phyloP scores from a whole-genome alignment of 2,888 invertebrate species.

The Flexamia atlantica region DNA sequence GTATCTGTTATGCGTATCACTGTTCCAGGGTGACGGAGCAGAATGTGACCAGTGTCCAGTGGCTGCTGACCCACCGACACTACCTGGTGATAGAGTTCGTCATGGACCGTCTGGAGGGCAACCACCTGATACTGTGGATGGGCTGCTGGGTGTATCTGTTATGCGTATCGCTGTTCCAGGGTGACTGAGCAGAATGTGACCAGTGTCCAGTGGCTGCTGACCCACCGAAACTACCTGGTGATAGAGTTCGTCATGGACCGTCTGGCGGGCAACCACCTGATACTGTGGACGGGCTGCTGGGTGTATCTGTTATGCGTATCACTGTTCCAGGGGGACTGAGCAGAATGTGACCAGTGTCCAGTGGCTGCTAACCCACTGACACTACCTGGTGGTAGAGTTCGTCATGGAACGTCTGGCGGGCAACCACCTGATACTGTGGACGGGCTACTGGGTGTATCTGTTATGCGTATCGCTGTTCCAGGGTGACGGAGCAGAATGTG shows the following conservation, averaged over 20 bases:
- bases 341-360: slow-evolving; percentile 79
- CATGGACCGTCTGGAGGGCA: slow-evolving; percentile 85
- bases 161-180: neutral
- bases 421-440: slow-evolving; percentile 88
- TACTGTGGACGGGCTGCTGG: slow-evolving; percentile 88
- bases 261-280: slow-evolving; percentile 88
- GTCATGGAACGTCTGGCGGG: slow-evolving; percentile 85
- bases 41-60: slow-evolving; percentile 77
- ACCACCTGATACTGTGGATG: slow-evolving; percentile 83
- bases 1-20: slow-evolving; percentile 84
- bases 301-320: slow-evolving; percentile 78
- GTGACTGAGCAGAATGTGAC: slow-evolving; percentile 86
- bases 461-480: slow-evolving; percentile 94
- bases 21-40: slow-evolving; percentile 85
- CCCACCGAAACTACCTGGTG: slow-evolving; percentile 86
- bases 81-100: slow-evolving; percentile 89
- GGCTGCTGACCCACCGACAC: slow-evolving; percentile 83
- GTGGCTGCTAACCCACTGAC: slow-evolving; percentile 82
- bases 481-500: slow-evolving; percentile 85
- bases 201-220: slow-evolving; percentile 77
- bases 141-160: too few relatives aligned
- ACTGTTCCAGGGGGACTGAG: neutral
- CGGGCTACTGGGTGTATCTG: slow-evolving; percentile 77
- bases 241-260: slow-evolving; percentile 86
- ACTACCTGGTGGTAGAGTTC: slow-evolving; percentile 89